Evolutionary conservation across 2,888 invertebrate genomes (phyloP).

Genomic region (Pteria penguin): DNA sequence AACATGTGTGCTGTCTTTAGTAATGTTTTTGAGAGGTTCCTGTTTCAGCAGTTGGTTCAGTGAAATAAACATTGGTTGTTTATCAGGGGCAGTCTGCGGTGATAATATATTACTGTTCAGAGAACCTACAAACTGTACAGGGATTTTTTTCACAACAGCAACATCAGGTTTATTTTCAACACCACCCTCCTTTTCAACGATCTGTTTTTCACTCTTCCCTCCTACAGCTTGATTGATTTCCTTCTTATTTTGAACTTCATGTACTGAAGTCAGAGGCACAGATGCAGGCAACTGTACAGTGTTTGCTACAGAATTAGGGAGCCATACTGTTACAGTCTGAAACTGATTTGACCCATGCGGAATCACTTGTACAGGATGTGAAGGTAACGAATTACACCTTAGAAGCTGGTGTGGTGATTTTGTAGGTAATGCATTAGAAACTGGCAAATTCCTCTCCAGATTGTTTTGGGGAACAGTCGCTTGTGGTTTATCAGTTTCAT

Average conservation of each 20-base stretch:
- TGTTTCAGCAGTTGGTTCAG: too few relatives aligned
- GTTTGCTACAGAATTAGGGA: neutral
- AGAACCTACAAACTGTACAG: conserved; percentile 10
- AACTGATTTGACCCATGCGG: too few relatives aligned
- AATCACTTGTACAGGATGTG: too few relatives aligned
- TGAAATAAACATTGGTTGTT: conserved; percentile 12
- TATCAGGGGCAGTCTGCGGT: neutral
- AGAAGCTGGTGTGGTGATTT: neutral
- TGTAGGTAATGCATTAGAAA: neutral
- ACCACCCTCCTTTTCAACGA: conserved; percentile 22
- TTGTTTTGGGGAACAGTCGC: conserved; percentile 1
- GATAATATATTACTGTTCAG: neutral
- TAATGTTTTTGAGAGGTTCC: too few relatives aligned
- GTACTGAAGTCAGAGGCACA: too few relatives aligned
- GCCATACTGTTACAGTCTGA: neutral
- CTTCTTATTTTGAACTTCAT: too few relatives aligned
- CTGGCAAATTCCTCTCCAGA: neutral
- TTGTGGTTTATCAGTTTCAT: neutral
- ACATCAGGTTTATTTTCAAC: neutral
- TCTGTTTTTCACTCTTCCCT: too few relatives aligned
- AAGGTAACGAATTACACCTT: too few relatives aligned
- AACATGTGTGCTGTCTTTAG: too few relatives aligned
- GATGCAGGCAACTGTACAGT: too few relatives aligned
- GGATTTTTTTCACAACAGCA: neutral
- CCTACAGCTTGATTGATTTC: too few relatives aligned